Evolutionary conservation across 2,113 vertebrate genomes (phyloP).

Genomic region (Malurus melanocephalus): DNA sequence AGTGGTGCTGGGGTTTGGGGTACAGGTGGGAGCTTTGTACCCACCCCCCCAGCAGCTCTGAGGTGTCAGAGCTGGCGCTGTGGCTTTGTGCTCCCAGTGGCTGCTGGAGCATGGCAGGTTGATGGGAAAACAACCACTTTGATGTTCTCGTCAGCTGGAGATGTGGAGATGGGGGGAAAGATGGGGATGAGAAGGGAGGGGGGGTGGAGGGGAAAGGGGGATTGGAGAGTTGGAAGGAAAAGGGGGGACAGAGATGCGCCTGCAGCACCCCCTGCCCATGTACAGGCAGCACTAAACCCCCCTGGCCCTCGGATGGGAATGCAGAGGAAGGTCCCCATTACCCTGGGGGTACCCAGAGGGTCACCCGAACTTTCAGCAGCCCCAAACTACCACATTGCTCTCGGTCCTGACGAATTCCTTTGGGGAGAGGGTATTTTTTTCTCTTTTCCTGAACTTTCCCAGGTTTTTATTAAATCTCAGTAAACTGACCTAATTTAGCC

Average conservation of each 20-base stretch:
- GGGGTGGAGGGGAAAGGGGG: not conserved
- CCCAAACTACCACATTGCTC: fast-evolving
- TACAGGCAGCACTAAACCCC: not conserved
- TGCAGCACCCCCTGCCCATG: not conserved
- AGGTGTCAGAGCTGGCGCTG: not conserved
- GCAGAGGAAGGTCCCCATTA: not conserved
- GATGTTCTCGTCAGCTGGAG: not conserved
- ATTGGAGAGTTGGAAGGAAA: not conserved
- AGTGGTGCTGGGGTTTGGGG: not conserved
- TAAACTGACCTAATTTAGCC: not conserved
- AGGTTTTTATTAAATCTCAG: not conserved
- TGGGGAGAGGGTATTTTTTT: not conserved
- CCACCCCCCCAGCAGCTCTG: not conserved
- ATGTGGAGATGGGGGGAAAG: fast-evolving
- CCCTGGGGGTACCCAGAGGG: not conserved
- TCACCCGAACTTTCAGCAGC: not conserved
- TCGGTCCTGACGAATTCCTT: not conserved
- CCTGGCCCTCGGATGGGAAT: fast-evolving
- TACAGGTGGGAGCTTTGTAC: not conserved
- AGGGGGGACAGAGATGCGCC: not conserved
- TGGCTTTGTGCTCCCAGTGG: not conserved
- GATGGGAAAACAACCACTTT: conserved; percentile 1
- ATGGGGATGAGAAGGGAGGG: not conserved
- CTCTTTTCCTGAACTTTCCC: not conserved
- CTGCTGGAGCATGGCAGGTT: not conserved